Evolutionary conservation across 2,888 invertebrate genomes (phyloP).

Genomic region (Protophormia terraenovae): DNA sequence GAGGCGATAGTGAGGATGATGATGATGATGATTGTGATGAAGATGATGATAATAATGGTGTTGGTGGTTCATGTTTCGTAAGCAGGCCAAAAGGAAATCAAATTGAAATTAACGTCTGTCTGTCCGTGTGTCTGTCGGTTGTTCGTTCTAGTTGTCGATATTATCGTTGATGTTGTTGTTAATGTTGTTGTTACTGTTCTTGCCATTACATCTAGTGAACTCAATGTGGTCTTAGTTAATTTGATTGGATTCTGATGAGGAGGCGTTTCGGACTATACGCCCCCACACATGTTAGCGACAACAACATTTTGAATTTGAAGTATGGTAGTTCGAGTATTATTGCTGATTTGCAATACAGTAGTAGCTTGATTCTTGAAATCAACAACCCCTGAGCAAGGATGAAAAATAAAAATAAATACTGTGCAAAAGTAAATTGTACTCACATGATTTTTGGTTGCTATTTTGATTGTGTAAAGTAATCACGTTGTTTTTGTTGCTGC

Average conservation of each 20-base stretch:
- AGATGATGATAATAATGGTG: constrained; percentile 33
- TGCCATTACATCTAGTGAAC: constrained; percentile 66
- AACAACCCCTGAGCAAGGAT: constrained; percentile 68
- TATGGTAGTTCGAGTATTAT: constrained; percentile 52
- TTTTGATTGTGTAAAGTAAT: constrained; percentile 79
- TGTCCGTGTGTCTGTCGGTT: constrained; percentile 68
- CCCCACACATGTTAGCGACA: constrained; percentile 76
- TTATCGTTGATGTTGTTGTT: constrained; percentile 54
- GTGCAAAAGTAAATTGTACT: background rate
- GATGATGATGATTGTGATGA: constrained; percentile 15
- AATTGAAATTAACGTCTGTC: constrained; percentile 79
- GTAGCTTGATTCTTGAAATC: constrained; percentile 72
- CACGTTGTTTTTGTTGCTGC: constrained; percentile 73
- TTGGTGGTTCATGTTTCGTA: constrained; percentile 59
- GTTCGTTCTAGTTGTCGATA: constrained; percentile 34
- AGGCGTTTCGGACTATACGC: constrained; percentile 77
- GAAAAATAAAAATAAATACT: no score
- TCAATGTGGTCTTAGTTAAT: constrained; percentile 76
- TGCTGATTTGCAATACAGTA: constrained; percentile 64
- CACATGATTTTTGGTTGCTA: constrained; percentile 69
- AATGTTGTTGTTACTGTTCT: background rate
- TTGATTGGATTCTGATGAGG: constrained; percentile 80
- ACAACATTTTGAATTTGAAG: background rate
- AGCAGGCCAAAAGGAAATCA: constrained; percentile 75
- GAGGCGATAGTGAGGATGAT: background rate